A percentile compares a stretch with the other conserved stretches of the same genome.
Conservation (phyloP, 2,797 vertebrate genomes). For the Macrochelys suwanniensis region DNA sequence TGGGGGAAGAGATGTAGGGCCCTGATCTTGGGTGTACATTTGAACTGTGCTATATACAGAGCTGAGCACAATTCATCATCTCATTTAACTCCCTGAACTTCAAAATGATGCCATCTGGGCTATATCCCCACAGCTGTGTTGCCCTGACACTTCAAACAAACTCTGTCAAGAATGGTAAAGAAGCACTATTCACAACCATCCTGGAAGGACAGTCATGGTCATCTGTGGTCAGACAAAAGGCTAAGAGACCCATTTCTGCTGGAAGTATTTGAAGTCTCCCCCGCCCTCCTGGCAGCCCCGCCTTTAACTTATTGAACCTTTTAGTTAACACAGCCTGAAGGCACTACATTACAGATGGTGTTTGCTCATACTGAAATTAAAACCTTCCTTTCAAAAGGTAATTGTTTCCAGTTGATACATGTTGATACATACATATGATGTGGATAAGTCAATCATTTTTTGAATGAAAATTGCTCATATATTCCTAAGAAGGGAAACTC, state of each 20-base stretch:
- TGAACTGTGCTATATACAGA: constrained; percentile 39
- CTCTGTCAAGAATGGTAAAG: constrained; percentile 8
- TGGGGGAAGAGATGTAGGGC: not conserved
- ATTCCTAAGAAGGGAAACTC: constrained; percentile 17
- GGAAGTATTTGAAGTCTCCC: constrained; percentile 22
- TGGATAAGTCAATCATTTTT: constrained; percentile 40
- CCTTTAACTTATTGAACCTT: constrained; percentile 66
- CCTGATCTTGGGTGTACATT: not conserved
- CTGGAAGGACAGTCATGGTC: constrained; percentile 9
- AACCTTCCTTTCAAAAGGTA: constrained; percentile 73
- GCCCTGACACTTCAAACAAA: constrained; percentile 64
- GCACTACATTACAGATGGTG: constrained; percentile 66
- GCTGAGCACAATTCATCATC: constrained; percentile 21
- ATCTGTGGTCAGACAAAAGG: constrained; percentile 36
- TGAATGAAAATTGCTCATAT: constrained; percentile 26
- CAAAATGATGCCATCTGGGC: constrained; percentile 48
- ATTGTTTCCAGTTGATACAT: constrained; percentile 69
- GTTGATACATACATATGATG: not conserved
- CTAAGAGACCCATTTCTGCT: constrained; percentile 17
- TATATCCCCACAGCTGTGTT: constrained; percentile 35
- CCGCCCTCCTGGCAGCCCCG: not conserved
- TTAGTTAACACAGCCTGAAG: constrained; percentile 50
- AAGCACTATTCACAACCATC: not conserved
- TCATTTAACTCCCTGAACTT: constrained; percentile 7
- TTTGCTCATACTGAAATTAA: constrained; percentile 62